Conservation (phyloP, 1,140 invertebrate species). For the Ceratina australensis region DNA sequence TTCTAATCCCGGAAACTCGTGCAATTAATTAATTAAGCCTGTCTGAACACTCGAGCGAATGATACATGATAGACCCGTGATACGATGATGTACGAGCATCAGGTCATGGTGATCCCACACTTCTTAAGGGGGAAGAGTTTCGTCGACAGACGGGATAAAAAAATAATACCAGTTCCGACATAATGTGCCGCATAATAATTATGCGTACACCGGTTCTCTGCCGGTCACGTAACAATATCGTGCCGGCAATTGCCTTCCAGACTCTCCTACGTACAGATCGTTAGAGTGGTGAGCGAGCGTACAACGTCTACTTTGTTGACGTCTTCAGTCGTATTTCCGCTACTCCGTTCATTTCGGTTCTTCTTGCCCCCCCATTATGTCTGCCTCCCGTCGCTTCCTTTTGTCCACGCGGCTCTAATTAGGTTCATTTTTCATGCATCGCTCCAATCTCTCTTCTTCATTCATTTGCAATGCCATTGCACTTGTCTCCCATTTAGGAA, state of each 20-base stretch:
- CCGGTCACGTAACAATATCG: conserved; percentile 44
- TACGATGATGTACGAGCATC: conserved; percentile 45
- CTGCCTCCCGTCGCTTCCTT: conserved; percentile 11
- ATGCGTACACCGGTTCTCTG: conserved; percentile 37
- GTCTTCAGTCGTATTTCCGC: conserved; percentile 32
- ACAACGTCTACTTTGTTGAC: background rate
- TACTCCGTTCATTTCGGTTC: background rate
- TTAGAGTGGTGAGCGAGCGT: conserved; percentile 16
- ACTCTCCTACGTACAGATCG: conserved; percentile 1
- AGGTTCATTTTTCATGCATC: conserved; percentile 49
- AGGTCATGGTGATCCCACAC: conserved; percentile 64
- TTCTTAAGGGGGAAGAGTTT: conserved; percentile 26
- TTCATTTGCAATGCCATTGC: background rate
- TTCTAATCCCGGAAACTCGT: background rate
- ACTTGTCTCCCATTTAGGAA: background rate
- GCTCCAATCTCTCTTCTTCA: conserved; percentile 9
- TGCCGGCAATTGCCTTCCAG: conserved; percentile 12
- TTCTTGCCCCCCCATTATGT: conserved; percentile 30
- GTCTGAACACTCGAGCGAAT: background rate
- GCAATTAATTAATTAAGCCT: conserved; percentile 18
- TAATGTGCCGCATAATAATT: conserved; percentile 53
- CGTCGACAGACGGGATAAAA: conserved; percentile 24
- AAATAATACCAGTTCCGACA: conserved; percentile 38
- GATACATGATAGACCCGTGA: conserved; percentile 19
- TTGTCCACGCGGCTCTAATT: conserved; percentile 42